phyloP scores from a whole-genome alignment of 2,113 vertebrate genomes.

The Tapirus terrestris region DNA sequence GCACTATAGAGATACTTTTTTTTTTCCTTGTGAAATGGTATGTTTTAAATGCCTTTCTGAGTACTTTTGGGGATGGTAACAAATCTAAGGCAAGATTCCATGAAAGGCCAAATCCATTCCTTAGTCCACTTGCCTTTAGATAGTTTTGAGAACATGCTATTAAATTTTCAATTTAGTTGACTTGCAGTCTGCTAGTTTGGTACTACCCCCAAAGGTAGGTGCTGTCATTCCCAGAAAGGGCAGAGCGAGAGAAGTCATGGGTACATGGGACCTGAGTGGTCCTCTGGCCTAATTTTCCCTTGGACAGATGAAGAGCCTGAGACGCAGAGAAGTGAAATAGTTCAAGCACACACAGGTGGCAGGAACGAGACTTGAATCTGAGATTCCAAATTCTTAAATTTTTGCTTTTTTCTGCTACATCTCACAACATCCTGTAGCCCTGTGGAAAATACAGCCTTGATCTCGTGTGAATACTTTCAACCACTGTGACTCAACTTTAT shows the following conservation, averaged over 20 bases:
- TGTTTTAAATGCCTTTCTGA: constrained; percentile 39
- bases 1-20: neutral
- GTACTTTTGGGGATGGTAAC: constrained; percentile 16
- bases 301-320: neutral
- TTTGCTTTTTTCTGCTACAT: neutral
- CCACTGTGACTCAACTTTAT: neutral
- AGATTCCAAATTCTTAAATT: neutral
- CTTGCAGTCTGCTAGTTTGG: neutral
- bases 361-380: neutral
- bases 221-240: neutral
- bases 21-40: neutral
- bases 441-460: neutral
- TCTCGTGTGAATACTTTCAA: neutral
- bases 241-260: neutral
- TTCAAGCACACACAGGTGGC: neutral
- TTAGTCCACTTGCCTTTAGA: neutral
- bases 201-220: neutral
- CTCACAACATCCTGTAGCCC: neutral
- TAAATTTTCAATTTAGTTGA: neutral
- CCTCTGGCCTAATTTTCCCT: neutral
- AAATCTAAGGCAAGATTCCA: constrained; percentile 43
- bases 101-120: constrained; percentile 30
- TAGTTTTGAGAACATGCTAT: neutral
- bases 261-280: neutral
- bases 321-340: neutral